phyloP scores from a whole-genome alignment of 2,888 invertebrate genomes.

The Agonopterix subpropinquella region DNA sequence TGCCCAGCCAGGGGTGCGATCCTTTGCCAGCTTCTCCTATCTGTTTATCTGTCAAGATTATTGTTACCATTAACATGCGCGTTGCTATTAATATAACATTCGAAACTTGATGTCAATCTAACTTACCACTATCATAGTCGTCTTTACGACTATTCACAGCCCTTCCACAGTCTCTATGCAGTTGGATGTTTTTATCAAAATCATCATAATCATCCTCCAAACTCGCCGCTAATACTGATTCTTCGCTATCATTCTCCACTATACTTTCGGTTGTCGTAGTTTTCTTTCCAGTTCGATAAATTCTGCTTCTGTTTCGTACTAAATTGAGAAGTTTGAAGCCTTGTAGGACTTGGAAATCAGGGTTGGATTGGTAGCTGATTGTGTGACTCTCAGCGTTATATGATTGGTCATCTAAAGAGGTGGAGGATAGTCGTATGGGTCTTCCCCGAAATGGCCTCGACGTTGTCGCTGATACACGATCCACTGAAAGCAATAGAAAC shows the following conservation, averaged over 20 bases:
- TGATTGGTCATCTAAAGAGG: constrained; percentile 24
- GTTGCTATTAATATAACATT: neutral
- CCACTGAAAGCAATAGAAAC: constrained; percentile 13
- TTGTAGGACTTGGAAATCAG: constrained; percentile 57
- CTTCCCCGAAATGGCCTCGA: constrained; percentile 16
- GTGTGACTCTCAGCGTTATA: constrained; percentile 41
- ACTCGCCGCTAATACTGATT: constrained; percentile 22
- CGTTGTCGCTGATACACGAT: constrained; percentile 12
- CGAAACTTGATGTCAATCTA: neutral
- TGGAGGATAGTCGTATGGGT: constrained; percentile 32
- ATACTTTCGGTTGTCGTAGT: constrained; percentile 27
- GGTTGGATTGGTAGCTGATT: constrained; percentile 51
- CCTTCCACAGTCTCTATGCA: constrained; percentile 46
- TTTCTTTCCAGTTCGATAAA: constrained; percentile 23
- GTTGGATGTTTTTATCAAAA: constrained; percentile 27
- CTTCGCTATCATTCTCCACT: constrained; percentile 24
- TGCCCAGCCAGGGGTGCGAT: constrained; percentile 53
- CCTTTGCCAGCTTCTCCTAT: constrained; percentile 33
- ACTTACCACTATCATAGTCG: constrained; percentile 13
- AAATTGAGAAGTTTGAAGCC: constrained; percentile 60
- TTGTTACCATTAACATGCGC: neutral
- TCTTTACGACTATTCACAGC: constrained; percentile 9
- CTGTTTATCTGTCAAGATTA: constrained; percentile 28
- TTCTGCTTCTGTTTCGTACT: constrained; percentile 35
- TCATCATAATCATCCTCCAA: constrained; percentile 27